Base-by-base conservation (phyloP, 2,113 vertebrate species). In the Electrona antarctica region DNA sequence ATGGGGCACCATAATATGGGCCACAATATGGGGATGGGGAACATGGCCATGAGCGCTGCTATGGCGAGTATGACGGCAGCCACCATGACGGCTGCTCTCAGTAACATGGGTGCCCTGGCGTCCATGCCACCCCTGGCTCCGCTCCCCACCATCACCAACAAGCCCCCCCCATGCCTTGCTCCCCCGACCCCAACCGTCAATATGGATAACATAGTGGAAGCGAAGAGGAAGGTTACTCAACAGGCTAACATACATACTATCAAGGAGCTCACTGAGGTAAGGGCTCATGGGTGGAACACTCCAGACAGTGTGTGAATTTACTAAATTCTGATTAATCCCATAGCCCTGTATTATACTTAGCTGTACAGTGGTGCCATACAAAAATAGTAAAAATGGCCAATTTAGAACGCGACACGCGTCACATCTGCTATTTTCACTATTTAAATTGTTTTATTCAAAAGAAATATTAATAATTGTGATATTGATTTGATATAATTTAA, bases 211-310 rank as follows among this genome's bases (percentile, higher is more conserved):
- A 93, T 94, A 0, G 92, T 91, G 69, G 93, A 94, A 91, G 95
- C 87, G 85, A 99, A 78, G 95, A 96, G 93, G 80, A 98, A 98
- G 89, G 94, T 96, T 80, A 93, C 93, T 71, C 96, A 98, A 83
- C 97, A 98, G 70, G 96, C 96, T 15, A 97, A 96, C 70, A 96
- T 96, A 88, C 95, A 96, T 64, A 98, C 96, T 12, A 95, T 99
- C 79, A 96, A 97, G 90, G 97, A 99, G 88, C 94, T 99, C 49
- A 99, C 97, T 29, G 97, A 99, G 96, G 97, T 99, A 92, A 74
- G 29, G 7, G 14, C 2, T 7, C 29, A 49, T 45, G 4, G 4
- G 3, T 41, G n/a, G 29, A 9, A 21, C 5, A 11, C 33, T n/a
- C 21, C 21, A 21, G 21, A 21, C 21, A 21, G 1, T 2, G n/a